Evolutionary conservation across 2,888 invertebrate genomes (phyloP), one percentile per base, ranked within the genome.

Genomic region (Aromia moschata): DNA sequence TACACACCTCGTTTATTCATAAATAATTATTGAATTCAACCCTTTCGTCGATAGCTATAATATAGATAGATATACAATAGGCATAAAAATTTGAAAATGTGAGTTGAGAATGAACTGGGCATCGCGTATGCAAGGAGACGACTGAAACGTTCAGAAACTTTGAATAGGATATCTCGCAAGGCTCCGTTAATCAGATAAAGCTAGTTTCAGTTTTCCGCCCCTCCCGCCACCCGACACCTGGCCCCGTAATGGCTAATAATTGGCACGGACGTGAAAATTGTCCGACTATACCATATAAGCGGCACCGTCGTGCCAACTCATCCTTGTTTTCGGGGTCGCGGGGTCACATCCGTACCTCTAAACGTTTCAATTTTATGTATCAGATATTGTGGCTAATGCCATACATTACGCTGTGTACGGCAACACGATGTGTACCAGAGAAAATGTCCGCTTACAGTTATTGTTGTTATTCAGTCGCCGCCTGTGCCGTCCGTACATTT

Each of bases 341-440:
- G 47, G 65, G 59, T 62, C 65, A 58, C 4, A 37, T 43, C 33
- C 25, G 33, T 20, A 46, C 30, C 55, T 62, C 58, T 60, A 60
- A 65, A 65, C 65, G 65, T 62, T 65, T 65, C 65, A 64, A 64
- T 64, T 64, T 64, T 64, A 65, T 62, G 65, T 62, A 65, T 60
- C 59, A 62, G 64, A 64, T 61, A 53, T 47, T 59, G 61, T 59
- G 54, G 56, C 44, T 64, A 64, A 60, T 64, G 53, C 58, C 57
- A 63, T 63, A 56, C 58, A 64, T 64, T 60, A 59, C 51, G 46
- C 54, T 59, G 43, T 52, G 47, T 56, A 62, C 25, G 47, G 53
- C 56, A 62, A 58, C 62, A 62, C 62, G 62, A 62, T 53, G 49
- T 56, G 52, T 49, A 47, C 41, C 40, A 33, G n/a, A 44, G 47